phyloP scores from a whole-genome alignment of 2,888 invertebrate genomes.

The Dicranocentrus wangi region DNA sequence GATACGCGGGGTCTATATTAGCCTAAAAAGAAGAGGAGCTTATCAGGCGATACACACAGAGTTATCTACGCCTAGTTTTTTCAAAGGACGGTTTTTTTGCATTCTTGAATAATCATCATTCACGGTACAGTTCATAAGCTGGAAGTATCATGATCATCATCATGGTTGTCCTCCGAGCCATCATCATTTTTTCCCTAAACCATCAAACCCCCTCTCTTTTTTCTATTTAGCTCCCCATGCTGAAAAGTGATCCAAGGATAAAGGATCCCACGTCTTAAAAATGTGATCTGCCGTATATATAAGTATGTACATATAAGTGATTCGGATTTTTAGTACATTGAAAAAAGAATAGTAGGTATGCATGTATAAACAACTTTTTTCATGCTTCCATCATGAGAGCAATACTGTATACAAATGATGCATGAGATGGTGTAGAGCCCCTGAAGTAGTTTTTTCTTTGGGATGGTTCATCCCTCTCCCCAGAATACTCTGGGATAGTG shows the following conservation, averaged over 20 bases:
- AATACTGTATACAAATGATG: conserved; percentile 38
- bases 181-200: conserved; percentile 37
- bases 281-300: too few species aligned
- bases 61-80: conserved; percentile 12
- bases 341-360: neutral
- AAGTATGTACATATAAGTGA: too few species aligned
- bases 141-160: conserved; percentile 12
- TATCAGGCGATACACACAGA: conserved; percentile 5
- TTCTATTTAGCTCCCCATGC: neutral
- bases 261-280: neutral
- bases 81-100: neutral
- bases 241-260: conserved; percentile 5
- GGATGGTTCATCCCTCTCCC: conserved; percentile 9
- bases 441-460: conserved; percentile 38
- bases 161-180: neutral
- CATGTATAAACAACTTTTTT: conserved; percentile 43
- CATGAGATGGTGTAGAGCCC: conserved; percentile 45
- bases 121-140: conserved; percentile 19
- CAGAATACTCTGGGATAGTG: too few species aligned
- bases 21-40: conserved; percentile 13
- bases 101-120: conserved; percentile 26
- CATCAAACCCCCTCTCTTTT: conserved; percentile 28
- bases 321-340: neutral
- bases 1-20: neutral
- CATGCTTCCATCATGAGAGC: too few species aligned